Evolutionary conservation across 2,888 invertebrate species (phyloP).

Genomic region (Drosophila glabriapex): DNA sequence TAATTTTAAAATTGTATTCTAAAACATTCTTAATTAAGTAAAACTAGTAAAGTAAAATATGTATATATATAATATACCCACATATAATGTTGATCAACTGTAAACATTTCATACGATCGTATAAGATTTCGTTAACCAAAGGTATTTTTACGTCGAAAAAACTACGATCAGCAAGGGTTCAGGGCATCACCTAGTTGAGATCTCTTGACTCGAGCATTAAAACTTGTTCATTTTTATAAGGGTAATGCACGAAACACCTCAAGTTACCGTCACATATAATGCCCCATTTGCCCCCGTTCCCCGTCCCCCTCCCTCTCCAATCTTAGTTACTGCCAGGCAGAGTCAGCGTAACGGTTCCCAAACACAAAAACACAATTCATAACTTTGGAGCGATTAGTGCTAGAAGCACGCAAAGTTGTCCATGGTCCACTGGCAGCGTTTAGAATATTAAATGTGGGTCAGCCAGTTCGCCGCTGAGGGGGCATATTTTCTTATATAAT

Average conservation of each 20-base stretch:
- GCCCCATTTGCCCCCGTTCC: not conserved
- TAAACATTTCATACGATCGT: not conserved
- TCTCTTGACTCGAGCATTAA: not conserved
- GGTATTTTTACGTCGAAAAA: not conserved
- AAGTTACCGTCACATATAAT: conserved; percentile 10
- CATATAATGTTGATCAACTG: not conserved
- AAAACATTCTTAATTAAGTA: too few relatives aligned
- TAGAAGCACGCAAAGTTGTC: conserved; percentile 57
- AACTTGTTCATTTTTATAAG: not conserved
- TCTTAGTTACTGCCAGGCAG: conserved; percentile 1
- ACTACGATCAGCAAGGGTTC: not conserved
- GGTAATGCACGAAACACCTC: not conserved
- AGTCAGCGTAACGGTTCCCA: conserved; percentile 36
- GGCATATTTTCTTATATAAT: conserved; percentile 59
- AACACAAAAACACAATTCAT: conserved; percentile 14
- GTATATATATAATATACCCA: not conserved
- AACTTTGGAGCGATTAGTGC: conserved; percentile 35
- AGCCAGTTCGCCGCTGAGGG: conserved; percentile 22
- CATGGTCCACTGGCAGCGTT: conserved; percentile 50
- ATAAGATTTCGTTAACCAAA: not conserved
- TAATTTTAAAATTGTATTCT: not conserved
- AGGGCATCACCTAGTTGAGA: not conserved
- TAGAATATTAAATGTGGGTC: conserved; percentile 68
- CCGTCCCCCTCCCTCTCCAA: not conserved
- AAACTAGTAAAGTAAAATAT: not conserved